Percentiles rank a stretch among this genome's conserved stretches.
phyloP scores from a whole-genome alignment of 2,888 invertebrate genomes.

The Euclidia mi region DNA sequence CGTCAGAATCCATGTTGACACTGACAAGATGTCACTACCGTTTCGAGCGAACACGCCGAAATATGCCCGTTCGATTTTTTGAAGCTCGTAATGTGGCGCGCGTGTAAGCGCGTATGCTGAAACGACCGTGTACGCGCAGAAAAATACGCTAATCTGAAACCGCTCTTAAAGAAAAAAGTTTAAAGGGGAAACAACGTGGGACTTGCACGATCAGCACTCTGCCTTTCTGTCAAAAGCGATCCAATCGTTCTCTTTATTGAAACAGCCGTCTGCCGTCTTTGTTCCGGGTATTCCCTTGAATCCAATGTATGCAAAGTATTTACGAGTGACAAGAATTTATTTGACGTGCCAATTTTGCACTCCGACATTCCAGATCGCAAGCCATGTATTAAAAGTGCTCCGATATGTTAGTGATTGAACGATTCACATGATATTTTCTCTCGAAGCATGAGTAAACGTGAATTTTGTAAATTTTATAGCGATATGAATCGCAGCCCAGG shows the following conservation, averaged over 20 bases:
- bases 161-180: conserved; percentile 56
- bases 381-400: conserved; percentile 69
- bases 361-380: conserved; percentile 61
- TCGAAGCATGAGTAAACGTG: conserved; percentile 43
- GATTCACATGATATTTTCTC: conserved; percentile 63
- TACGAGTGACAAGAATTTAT: conserved; percentile 86
- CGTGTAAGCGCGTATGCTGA: too few species aligned
- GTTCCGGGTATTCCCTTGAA: conserved; percentile 81
- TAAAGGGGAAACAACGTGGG: conserved; percentile 64
- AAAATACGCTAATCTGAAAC: too few species aligned
- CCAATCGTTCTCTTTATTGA: conserved; percentile 84
- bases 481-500: conserved; percentile 25
- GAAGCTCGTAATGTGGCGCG: too few species aligned
- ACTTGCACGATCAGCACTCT: conserved; percentile 66
- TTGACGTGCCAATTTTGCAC: conserved; percentile 82
- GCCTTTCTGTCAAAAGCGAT: conserved; percentile 82
- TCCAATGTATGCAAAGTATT: conserved; percentile 88
- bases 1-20: too few species aligned
- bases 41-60: too few species aligned
- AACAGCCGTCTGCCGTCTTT: conserved; percentile 82
- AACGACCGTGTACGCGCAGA: too few species aligned
- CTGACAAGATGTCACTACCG: too few species aligned
- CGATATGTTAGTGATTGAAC: conserved; percentile 67
- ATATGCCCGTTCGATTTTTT: too few species aligned
- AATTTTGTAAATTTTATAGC: conserved; percentile 19